Percentiles rank a stretch among this genome's conserved stretches.
phyloP scores from a whole-genome alignment of 2,797 vertebrate genomes.

The Syndactyla subalaris region DNA sequence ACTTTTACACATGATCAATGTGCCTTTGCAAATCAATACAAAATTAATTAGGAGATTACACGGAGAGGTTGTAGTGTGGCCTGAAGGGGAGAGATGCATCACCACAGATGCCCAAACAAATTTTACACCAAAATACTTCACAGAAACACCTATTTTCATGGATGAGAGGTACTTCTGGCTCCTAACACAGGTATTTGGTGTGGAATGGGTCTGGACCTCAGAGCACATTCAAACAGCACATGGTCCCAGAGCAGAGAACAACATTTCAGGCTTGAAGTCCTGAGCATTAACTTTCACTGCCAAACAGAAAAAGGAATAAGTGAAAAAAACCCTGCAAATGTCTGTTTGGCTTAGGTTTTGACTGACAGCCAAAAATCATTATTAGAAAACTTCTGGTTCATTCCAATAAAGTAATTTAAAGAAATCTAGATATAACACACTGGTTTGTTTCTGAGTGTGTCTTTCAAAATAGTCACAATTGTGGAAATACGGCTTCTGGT shows the following conservation, averaged over 20 bases:
- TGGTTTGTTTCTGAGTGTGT: background rate
- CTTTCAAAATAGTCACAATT: background rate
- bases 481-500: background rate
- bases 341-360: background rate
- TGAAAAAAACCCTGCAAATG: background rate
- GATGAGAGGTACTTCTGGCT: background rate
- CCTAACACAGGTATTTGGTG: background rate
- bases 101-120: background rate
- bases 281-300: background rate
- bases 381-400: background rate
- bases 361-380: background rate
- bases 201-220: background rate
- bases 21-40: background rate
- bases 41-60: background rate
- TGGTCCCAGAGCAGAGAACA: background rate
- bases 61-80: background rate
- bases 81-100: background rate
- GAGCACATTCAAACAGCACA: background rate
- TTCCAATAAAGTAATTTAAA: background rate
- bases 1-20: rapidly evolving
- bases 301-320: background rate
- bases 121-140: background rate
- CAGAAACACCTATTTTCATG: background rate
- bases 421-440: background rate
- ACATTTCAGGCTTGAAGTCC: background rate